These are phyloP conservation scores for Embidobia sp. DNA, from an alignment of 2,888 invertebrate genomes.

Conservation along the genomic window DNA sequence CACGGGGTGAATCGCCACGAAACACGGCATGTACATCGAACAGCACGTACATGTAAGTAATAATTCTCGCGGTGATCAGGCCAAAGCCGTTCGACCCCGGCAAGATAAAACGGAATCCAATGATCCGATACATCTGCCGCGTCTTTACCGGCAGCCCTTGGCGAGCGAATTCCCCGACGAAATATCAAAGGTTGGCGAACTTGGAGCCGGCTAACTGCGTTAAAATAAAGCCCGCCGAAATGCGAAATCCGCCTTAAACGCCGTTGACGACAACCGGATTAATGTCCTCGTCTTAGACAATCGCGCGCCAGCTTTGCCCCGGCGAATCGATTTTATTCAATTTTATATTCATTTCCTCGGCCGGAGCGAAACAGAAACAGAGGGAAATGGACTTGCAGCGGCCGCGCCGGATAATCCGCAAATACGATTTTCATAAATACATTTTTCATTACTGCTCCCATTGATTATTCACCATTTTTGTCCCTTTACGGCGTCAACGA, in stretches of 20 bases:
- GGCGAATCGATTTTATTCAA: constrained; percentile 36
- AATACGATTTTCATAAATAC: constrained; percentile 16
- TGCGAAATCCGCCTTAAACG: constrained; percentile 32
- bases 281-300: constrained; percentile 9
- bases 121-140: constrained; percentile 59
- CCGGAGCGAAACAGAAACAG: constrained; percentile 17
- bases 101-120: constrained; percentile 60
- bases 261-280: constrained; percentile 16
- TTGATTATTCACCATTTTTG: not conserved
- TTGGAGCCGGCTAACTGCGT: constrained; percentile 40
- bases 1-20: too few relatives aligned
- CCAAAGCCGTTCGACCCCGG: constrained; percentile 40
- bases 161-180: constrained; percentile 39
- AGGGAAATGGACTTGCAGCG: constrained; percentile 9
- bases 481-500: too few relatives aligned
- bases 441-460: constrained; percentile 12
- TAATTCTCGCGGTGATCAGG: constrained; percentile 39
- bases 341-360: constrained; percentile 29
- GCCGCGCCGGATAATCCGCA: too few relatives aligned
- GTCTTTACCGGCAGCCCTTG: constrained; percentile 56
- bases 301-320: not conserved
- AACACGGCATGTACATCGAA: too few relatives aligned
- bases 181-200: constrained; percentile 51
- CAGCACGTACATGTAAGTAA: constrained; percentile 25
- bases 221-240: constrained; percentile 43